Conservation (phyloP, 2,797 vertebrate species). For the Pitangus sulphuratus region DNA sequence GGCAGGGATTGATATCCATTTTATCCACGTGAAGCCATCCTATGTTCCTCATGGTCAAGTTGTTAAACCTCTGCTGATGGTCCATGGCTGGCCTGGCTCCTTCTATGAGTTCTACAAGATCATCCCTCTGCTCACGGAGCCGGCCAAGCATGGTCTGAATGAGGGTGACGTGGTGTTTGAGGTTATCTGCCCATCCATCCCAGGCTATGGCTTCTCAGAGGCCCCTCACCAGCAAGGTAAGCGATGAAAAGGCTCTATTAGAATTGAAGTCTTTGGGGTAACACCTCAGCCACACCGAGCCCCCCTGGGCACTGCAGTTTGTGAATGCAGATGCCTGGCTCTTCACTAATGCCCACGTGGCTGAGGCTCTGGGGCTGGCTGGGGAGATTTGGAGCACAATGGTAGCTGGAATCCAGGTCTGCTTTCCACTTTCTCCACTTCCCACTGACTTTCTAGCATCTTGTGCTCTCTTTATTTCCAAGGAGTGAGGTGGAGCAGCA, state of each 20-base stretch:
- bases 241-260: neutral
- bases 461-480: neutral
- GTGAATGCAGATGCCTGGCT: neutral
- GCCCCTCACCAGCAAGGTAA: slow-evolving; percentile 85
- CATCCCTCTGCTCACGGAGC: slow-evolving; percentile 84
- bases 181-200: slow-evolving; percentile 90
- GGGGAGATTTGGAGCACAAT: neutral
- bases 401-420: neutral
- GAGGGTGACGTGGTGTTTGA: slow-evolving; percentile 78
- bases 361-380: neutral
- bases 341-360: fast-evolving
- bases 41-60: slow-evolving; percentile 67
- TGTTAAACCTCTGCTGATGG: slow-evolving; percentile 83
- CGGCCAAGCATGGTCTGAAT: slow-evolving; percentile 42
- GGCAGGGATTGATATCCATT: slow-evolving; percentile 87
- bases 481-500: neutral
- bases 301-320: neutral
- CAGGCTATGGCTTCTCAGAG: slow-evolving; percentile 90
- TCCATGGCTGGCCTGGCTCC: slow-evolving; percentile 91
- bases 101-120: slow-evolving; percentile 92
- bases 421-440: neutral
- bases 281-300: neutral
- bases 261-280: neutral
- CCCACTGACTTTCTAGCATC: neutral
- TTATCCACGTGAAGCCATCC: slow-evolving; percentile 83